Evolutionary conservation across 2,888 invertebrate species (phyloP), one percentile per base, ranked within the genome.

Genomic region (Drosophila neoperkinsi): DNA sequence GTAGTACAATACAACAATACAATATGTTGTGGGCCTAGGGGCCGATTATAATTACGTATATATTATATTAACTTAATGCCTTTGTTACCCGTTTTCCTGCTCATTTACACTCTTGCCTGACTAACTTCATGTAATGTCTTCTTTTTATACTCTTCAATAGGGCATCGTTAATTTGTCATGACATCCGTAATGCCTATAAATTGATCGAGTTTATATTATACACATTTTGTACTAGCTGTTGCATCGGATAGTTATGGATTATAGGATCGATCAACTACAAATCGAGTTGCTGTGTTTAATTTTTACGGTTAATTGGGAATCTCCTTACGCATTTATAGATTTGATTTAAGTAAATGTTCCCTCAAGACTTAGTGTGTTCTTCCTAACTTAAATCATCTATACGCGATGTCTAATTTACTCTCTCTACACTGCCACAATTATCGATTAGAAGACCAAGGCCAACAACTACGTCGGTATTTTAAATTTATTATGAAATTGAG

Each of bases 11-110:
- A 46, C 46, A 46, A 30, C 41, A 52, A 43, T 56, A 46, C 21
- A 46, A 38, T 30, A 18, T 58, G 28, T 46, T 60, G 33, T 52
- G 56, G 21, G 33, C 50, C 51, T 51, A 52, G 41, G 51, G 57
- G 66, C 46, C 66, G 71, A 49, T 82, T 71, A 61, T 85, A 85
- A 84, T 80, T 84, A 82, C 77, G 75, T 78, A 82, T 75, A 75
- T 80, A 74, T 84, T 84, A 79, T 80, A 73, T 80, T 68, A 81
- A 76, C 58, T 76, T 83, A 71, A 62, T 81, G 64, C 53, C 41
- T 56, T 53, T 77, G 43, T 73, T 62, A 46, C 30, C 41, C 58
- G 52, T 41, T 78, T 67, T 63, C 55, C 43, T 38, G 52, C 51
- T 41, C 67, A 71, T 79, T 62, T 71, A 72, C 74, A 74, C 82